Evolutionary conservation across 2,888 invertebrate genomes (phyloP), one percentile per base, ranked within the genome.

Genomic region (Conomelus anceps): DNA sequence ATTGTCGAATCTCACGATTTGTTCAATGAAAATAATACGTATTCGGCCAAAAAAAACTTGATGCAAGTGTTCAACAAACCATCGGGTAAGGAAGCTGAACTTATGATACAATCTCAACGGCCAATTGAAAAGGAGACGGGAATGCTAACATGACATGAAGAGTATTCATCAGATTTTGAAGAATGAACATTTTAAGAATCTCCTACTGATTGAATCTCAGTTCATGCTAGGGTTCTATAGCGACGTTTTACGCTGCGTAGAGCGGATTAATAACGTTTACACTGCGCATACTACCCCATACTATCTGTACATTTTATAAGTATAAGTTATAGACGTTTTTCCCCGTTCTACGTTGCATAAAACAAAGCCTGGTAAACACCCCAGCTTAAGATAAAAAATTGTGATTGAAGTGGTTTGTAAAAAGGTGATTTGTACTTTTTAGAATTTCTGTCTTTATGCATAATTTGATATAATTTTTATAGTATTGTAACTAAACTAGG

Each of bases 1-100:
- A 91, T 91, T 23, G 89, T 91, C 29, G 91, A 91, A 86, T 86
- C 91, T 3, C 88, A 89, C 22, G 91, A 91, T 85, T 24, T 88
- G 11, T 88, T 91, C 4, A 89, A 89, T 9, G 90, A 89, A 17
- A 91, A 91, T 24, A 85, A 22, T 85, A 23, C 23, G 1, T 23
- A 34, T 22, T 84, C 84, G 34, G 85, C 29, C 22, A 85, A 87
- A 34, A 90, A 88, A 22, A 26, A 26, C 23, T 41, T 88, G 29
- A 85, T 23, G 41, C 22, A 41, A 29, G 22, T 88, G 17, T 88
- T 86, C n/a, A 86, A 20, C 20, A 91, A 91, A 89, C 89, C 90
- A 11, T 90, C 89, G 85, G 91, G 91, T n/a, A 90, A 90, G 84
- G 90, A 91, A 89, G 90, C 91, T 7, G 90, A 91, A 85, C 89